Evolutionary conservation across 2,797 vertebrate genomes (phyloP).

Genomic region (Pseudochaenichthys georgianus): DNA sequence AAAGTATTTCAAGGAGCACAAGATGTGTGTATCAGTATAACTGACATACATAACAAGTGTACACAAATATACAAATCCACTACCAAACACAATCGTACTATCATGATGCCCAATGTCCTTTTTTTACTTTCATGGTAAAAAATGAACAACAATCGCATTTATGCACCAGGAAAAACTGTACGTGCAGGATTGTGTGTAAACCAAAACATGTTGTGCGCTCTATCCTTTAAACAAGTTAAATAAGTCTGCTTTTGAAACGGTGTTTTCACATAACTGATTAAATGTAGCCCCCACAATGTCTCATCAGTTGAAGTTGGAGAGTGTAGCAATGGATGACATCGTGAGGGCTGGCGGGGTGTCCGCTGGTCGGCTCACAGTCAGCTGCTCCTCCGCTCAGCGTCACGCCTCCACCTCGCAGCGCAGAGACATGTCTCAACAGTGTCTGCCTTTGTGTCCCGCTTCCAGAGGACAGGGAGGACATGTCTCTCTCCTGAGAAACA

Average conservation of each 20-base stretch:
- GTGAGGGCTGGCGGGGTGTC: slow-evolving; percentile 19
- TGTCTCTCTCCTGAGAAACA: slow-evolving; percentile 7
- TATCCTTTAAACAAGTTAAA: too few relatives aligned
- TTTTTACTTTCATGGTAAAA: too few relatives aligned
- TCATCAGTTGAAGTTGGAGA: not conserved
- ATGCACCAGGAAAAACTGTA: too few relatives aligned
- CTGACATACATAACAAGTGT: too few relatives aligned
- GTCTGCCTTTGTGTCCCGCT: slow-evolving; percentile 48
- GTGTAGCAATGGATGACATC: slow-evolving; percentile 18
- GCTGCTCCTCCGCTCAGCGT: slow-evolving; percentile 29
- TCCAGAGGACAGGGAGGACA: slow-evolving; percentile 17
- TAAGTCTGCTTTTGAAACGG: not conserved
- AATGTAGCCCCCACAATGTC: not conserved
- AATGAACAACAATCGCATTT: too few relatives aligned
- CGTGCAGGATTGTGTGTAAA: too few relatives aligned
- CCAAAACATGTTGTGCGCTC: too few relatives aligned
- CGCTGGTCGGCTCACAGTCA: slow-evolving; percentile 33
- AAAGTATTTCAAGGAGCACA: too few relatives aligned
- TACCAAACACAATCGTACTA: too few relatives aligned
- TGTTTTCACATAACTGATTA: slow-evolving; percentile 6
- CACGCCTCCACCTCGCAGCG: slow-evolving; percentile 32
- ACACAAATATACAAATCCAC: too few relatives aligned
- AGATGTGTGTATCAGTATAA: too few relatives aligned
- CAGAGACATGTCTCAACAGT: slow-evolving; percentile 44
- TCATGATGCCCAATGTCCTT: too few relatives aligned